Evolutionary conservation across 2,888 invertebrate species (phyloP), one percentile per base, ranked within the genome.

Genomic region (Gerris lacustris): DNA sequence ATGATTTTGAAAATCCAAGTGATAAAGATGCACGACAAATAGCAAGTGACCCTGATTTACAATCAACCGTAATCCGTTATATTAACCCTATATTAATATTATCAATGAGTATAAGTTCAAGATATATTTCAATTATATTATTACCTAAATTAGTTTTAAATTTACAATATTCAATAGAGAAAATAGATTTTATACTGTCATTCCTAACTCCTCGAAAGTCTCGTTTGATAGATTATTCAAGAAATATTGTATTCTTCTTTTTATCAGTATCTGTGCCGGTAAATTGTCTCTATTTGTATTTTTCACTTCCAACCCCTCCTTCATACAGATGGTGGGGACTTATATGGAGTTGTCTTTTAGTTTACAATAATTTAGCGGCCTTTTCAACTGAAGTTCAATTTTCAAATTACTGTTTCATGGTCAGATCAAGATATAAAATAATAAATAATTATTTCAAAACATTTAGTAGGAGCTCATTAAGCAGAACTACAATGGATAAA

Each of bases 391-490:
- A 55, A 55, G 15, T 55, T 55, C 55, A 55, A 15, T 55, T 55
- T 15, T 55, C 55, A 9, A 55, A 55, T 15, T 55, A 55, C 55
- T 55, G 55, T 55, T 55, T 9, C 11, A 55, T 55, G 55, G 15
- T 55, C 55, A 55, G 55, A 55, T 55, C 55, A 9, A 55, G 55
- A 55, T 55, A 55, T 55, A 55, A 55, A 55, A 55, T 55, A 11
- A 55, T 55, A 11, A 55, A 55, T 15, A 15, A 55, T 55, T 55
- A 55, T 55, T 55, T 55, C 55, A 15, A 15, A 11, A 11, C 11
- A 9, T 55, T 11, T 15, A 55, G 15, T 11, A 55, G 55, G 55
- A 15, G 15, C 15, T 55, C 11, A 15, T 15, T 31, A 31, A 31
- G 31, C 31, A 31, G 31, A 31, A 31, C 31, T 2, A 31, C 31